Conservation (phyloP, 2,113 vertebrate genomes). For the Aspiorhynchus laticeps region DNA sequence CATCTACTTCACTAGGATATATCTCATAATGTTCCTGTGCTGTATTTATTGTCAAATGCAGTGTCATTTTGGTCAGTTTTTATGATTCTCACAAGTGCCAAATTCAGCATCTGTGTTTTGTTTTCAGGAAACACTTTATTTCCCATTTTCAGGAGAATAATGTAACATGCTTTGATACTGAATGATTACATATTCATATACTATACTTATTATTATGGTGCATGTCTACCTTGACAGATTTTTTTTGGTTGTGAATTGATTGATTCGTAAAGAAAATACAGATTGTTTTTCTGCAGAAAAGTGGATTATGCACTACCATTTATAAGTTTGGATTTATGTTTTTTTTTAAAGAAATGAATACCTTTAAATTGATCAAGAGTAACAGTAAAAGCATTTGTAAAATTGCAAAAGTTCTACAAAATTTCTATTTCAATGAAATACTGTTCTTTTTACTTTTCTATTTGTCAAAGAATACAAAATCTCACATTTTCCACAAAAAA, state of each 20-base stretch:
- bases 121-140: not conserved
- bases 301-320: not conserved
- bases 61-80: not conserved
- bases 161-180: not conserved
- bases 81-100: not conserved
- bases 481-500: not conserved
- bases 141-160: not conserved
- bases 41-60: not conserved
- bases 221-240: too few species aligned
- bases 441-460: too few species aligned
- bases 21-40: not conserved
- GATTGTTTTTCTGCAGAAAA: too few species aligned
- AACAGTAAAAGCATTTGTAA: not conserved
- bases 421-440: too few species aligned
- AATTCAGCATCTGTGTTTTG: not conserved
- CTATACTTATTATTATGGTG: too few species aligned
- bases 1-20: not conserved
- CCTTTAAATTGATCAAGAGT: not conserved
- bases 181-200: too few species aligned
- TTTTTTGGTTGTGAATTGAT: too few species aligned
- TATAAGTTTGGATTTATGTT: too few species aligned
- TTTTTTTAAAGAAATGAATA: too few species aligned
- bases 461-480: too few species aligned
- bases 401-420: not conserved
- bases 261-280: too few species aligned